These are phyloP conservation scores for Muricea muricata DNA, from an alignment of 92 coral and sea anemone species.

Conservation along the genomic window DNA sequence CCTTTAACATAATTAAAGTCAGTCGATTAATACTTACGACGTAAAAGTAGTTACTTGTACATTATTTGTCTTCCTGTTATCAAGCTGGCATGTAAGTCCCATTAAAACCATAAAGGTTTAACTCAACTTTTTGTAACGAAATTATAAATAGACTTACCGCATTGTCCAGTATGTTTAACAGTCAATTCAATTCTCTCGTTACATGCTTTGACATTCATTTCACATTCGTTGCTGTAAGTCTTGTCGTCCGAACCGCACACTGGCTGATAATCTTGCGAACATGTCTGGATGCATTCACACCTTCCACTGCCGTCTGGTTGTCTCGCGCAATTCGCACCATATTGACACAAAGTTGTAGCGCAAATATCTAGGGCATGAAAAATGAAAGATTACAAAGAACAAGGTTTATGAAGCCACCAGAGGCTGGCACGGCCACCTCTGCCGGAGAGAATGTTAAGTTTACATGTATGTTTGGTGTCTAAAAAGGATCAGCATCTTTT, in stretches of 20 bases:
- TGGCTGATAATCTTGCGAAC: constrained; percentile 16
- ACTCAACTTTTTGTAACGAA: too few species aligned
- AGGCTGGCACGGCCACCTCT: not conserved
- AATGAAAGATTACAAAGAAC: not conserved
- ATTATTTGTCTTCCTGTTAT: too few species aligned
- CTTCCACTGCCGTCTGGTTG: constrained; percentile 64
- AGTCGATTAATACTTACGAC: too few species aligned
- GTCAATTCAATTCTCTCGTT: not conserved
- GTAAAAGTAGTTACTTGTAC: too few species aligned
- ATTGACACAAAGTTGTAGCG: constrained; percentile 53
- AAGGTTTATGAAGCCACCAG: not conserved
- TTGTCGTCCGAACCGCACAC: constrained; percentile 35
- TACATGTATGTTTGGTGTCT: too few species aligned
- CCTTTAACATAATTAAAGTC: too few species aligned
- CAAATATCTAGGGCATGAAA: constrained; percentile 17
- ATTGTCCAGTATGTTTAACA: constrained; percentile 27
- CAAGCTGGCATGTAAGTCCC: too few species aligned
- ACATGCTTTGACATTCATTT: constrained; percentile 36
- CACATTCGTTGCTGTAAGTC: constrained; percentile 42
- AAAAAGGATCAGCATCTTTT: too few species aligned
- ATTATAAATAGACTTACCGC: too few species aligned
- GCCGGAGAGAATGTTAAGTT: too few species aligned
- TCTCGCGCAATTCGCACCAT: constrained; percentile 70
- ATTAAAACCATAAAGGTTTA: not conserved
- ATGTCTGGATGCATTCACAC: constrained; percentile 29